Percentiles rank a stretch among this genome's conserved stretches.
Evolutionary conservation across 2,113 vertebrate species (phyloP).

Genomic region (Chlorodrepanis virens): DNA sequence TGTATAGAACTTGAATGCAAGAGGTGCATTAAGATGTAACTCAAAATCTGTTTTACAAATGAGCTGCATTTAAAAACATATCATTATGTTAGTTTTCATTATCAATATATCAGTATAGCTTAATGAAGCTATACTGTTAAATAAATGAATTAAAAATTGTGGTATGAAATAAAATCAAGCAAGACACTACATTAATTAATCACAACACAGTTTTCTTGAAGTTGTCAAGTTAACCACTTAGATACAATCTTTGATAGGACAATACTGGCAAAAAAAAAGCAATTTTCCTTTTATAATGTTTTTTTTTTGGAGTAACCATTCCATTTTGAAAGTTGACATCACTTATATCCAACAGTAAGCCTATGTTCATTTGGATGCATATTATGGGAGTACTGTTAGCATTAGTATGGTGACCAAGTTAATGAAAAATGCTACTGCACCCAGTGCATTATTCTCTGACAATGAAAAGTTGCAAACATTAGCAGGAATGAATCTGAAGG

Average conservation of each 20-base stretch:
- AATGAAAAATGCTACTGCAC: background rate
- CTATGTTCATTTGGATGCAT: background rate
- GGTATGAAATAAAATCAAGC: slow-evolving; percentile 57
- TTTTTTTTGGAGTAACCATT: slow-evolving; percentile 41
- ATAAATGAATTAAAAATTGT: slow-evolving; percentile 40
- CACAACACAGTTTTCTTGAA: slow-evolving; percentile 29
- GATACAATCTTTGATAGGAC: slow-evolving; percentile 14
- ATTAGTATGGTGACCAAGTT: background rate
- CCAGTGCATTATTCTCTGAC: background rate
- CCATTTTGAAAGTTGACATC: background rate
- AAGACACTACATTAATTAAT: slow-evolving; percentile 42
- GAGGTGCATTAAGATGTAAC: background rate
- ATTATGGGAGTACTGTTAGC: background rate
- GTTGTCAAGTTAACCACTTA: slow-evolving; percentile 20
- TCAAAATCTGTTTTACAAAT: slow-evolving; percentile 27
- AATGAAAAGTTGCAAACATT: background rate
- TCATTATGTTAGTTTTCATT: background rate
- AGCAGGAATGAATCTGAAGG: background rate
- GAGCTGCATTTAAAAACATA: slow-evolving; percentile 35
- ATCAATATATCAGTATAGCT: background rate
- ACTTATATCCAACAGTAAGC: background rate
- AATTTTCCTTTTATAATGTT: slow-evolving; percentile 22
- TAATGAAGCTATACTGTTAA: slow-evolving; percentile 50
- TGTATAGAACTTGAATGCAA: background rate
- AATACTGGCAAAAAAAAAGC: background rate